Evolutionary conservation across 2,797 vertebrate species (phyloP).

Genomic region (Falco biarmicus): DNA sequence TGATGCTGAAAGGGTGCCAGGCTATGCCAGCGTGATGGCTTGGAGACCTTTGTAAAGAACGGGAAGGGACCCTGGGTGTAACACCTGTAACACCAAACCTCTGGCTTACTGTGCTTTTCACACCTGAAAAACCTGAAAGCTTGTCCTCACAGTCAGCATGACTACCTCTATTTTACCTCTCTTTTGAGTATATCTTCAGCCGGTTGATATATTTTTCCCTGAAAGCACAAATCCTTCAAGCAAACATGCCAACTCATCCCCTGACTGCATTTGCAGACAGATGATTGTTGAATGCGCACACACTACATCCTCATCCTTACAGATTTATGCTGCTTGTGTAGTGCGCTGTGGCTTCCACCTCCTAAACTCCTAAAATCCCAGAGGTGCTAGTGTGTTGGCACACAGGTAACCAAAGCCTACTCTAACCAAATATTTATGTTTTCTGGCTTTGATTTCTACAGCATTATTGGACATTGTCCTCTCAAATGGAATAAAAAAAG

Average conservation of each 20-base stretch:
- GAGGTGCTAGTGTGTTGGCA: not conserved
- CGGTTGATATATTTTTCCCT: not conserved
- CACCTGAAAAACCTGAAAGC: not conserved
- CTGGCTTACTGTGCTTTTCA: not conserved
- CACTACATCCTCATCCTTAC: not conserved
- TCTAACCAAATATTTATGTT: not conserved
- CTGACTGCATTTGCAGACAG: not conserved
- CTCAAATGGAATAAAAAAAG: not conserved
- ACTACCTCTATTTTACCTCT: not conserved
- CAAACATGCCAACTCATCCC: not conserved
- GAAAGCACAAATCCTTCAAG: not conserved
- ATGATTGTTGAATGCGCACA: fast-evolving
- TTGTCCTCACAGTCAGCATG: not conserved
- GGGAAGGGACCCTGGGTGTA: not conserved
- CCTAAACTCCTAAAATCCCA: not conserved
- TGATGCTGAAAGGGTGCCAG: not conserved
- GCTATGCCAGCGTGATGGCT: not conserved
- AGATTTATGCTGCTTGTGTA: not conserved
- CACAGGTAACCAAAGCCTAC: not conserved
- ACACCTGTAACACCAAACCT: not conserved
- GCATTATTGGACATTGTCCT: not conserved
- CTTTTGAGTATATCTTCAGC: not conserved
- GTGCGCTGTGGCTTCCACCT: not conserved
- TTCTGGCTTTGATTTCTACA: not conserved
- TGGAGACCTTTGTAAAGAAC: not conserved